Percentiles rank a stretch among this genome's conserved stretches.
Evolutionary conservation across 2,113 vertebrate species (phyloP).

Genomic region (Hippocampus barbouri): DNA sequence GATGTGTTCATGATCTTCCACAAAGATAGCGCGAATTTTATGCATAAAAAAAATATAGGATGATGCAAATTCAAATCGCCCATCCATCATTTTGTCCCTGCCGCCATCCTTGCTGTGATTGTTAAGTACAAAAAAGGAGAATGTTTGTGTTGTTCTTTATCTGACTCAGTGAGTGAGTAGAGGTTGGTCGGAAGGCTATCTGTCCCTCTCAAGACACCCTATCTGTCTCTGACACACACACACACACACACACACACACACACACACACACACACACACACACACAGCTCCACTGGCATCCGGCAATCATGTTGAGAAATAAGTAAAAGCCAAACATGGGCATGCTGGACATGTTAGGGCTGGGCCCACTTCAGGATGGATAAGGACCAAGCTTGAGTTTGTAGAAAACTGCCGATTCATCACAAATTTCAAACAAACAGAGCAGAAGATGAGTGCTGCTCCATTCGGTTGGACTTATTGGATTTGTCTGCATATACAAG

Average conservation of each 20-base stretch:
- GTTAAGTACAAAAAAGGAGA: neutral
- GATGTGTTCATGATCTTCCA: no score
- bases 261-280: conserved; percentile 19
- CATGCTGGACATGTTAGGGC: neutral
- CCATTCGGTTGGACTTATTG: conserved; percentile 53
- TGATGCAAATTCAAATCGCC: no score
- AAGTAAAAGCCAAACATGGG: conserved; percentile 50
- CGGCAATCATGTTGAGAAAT: conserved; percentile 47
- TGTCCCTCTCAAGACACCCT: conserved; percentile 5
- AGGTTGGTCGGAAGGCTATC: neutral
- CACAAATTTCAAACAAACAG: conserved; percentile 65
- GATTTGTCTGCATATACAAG: conserved; percentile 62
- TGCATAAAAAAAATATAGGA: no score
- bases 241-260: conserved; percentile 19
- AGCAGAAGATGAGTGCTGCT: conserved; percentile 57
- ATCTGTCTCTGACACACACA: conserved; percentile 2
- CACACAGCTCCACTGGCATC: conserved; percentile 40
- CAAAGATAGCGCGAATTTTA: no score
- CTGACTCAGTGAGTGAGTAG: conserved; percentile 8
- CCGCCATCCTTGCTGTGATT: neutral
- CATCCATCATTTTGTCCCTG: neutral
- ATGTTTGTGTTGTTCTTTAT: conserved; percentile 7
- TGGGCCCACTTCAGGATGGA: conserved; percentile 50
- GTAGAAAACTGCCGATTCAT: conserved; percentile 55
- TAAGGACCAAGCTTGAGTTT: conserved; percentile 39